phyloP scores from a whole-genome alignment of 2,797 vertebrate species.

The Sebastes trivittatus region DNA sequence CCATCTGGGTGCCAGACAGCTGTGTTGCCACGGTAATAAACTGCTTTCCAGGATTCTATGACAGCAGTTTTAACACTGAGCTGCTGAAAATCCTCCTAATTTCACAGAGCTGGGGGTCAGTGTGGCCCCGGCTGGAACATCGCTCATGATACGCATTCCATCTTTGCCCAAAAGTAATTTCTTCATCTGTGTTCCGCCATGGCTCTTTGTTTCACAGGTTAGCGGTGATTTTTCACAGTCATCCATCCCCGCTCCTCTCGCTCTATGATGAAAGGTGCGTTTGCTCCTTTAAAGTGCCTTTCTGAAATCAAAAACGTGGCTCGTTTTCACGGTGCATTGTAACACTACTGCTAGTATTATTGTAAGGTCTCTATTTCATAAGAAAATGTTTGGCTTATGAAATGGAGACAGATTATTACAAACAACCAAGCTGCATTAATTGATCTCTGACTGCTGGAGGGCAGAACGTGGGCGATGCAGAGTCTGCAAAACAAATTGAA shows the following conservation, averaged over 20 bases:
- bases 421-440: constrained; percentile 46
- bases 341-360: constrained; percentile 32
- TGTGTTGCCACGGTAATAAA: constrained; percentile 71
- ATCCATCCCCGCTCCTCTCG: constrained; percentile 45
- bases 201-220: constrained; percentile 72
- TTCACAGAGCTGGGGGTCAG: constrained; percentile 75
- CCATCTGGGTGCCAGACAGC: constrained; percentile 66
- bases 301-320: constrained; percentile 55
- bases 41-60: constrained; percentile 64
- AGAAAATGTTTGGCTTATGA: constrained; percentile 59
- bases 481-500: constrained; percentile 49
- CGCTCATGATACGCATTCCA: constrained; percentile 78
- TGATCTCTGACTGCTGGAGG: constrained; percentile 40
- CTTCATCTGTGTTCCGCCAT: constrained; percentile 65
- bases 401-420: constrained; percentile 62
- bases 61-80: constrained; percentile 66
- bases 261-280: constrained; percentile 48
- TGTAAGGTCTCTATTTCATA: constrained; percentile 63
- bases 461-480: constrained; percentile 5
- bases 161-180: constrained; percentile 60
- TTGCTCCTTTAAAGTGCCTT: constrained; percentile 37
- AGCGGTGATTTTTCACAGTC: constrained; percentile 69
- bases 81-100: constrained; percentile 74
- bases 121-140: constrained; percentile 64
- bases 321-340: constrained; percentile 57